These are phyloP conservation scores for Maniola jurtina DNA, from an alignment of 1,140 invertebrate genomes.

Conservation along the genomic window DNA sequence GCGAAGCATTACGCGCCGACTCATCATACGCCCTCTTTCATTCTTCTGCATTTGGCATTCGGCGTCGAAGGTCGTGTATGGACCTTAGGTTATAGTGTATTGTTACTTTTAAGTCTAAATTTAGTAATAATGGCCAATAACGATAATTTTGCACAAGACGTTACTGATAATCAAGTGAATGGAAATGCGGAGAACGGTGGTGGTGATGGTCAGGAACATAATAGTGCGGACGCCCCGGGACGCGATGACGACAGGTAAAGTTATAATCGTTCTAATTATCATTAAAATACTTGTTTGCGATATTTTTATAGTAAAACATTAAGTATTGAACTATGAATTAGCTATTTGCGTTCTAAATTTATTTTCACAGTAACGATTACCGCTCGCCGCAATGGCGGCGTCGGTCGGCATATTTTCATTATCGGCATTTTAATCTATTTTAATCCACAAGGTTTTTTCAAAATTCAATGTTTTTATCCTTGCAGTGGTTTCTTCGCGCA, in stretches of 20 bases:
- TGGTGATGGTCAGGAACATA: slow-evolving; percentile 81
- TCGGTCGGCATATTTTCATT: slow-evolving; percentile 64
- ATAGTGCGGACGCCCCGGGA: slow-evolving; percentile 82
- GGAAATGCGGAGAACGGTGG: slow-evolving; percentile 81
- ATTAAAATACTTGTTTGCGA: slow-evolving; percentile 14
- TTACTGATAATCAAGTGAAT: slow-evolving; percentile 81
- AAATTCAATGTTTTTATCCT: slow-evolving; percentile 66
- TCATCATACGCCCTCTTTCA: slow-evolving; percentile 63
- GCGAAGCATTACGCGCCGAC: slow-evolving; percentile 64
- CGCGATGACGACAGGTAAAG: slow-evolving; percentile 86
- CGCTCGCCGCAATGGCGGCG: slow-evolving; percentile 68
- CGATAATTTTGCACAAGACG: slow-evolving; percentile 86
- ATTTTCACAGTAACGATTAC: slow-evolving; percentile 49
- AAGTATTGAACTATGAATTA: slow-evolving; percentile 21
- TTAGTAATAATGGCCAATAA: slow-evolving; percentile 74
- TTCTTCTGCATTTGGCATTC: slow-evolving; percentile 77
- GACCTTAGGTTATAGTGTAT: slow-evolving; percentile 75
- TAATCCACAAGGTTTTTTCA: slow-evolving; percentile 67
- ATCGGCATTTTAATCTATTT: slow-evolving; percentile 62
- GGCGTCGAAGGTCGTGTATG: slow-evolving; percentile 71
- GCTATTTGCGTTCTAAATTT: slow-evolving; percentile 41
- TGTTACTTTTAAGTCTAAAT: slow-evolving; percentile 65
- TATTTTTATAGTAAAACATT: slow-evolving; percentile 12
- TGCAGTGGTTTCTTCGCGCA: slow-evolving; percentile 61
- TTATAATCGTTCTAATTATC: slow-evolving; percentile 32